Conservation (phyloP, 2,888 invertebrate species). For the Aspidiotus rigidus region DNA sequence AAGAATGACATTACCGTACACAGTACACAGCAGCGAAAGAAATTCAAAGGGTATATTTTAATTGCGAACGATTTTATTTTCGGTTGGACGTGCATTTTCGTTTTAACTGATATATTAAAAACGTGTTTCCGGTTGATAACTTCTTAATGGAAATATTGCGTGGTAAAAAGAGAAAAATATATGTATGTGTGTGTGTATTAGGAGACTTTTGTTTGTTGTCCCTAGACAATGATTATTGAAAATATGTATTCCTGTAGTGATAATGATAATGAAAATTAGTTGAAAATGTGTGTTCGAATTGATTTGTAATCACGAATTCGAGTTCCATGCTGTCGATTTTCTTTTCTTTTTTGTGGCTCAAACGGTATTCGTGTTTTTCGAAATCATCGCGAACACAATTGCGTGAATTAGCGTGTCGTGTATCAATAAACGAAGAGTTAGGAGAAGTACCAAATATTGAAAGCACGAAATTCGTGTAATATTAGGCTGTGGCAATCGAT, state of each 20-base stretch:
- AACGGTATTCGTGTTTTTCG: neutral
- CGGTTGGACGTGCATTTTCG: constrained; percentile 7
- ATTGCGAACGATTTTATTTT: constrained; percentile 10
- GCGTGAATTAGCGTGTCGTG: neutral
- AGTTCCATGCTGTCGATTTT: neutral
- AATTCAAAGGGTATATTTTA: constrained; percentile 14
- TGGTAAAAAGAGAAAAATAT: neutral
- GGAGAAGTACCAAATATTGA: neutral
- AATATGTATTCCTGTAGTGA: neutral
- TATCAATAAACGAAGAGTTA: neutral
- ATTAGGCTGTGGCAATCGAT: neutral
- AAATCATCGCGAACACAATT: neutral
- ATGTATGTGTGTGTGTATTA: neutral
- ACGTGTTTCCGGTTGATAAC: constrained; percentile 18
- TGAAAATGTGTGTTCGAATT: neutral
- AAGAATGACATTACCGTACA: constrained; percentile 7
- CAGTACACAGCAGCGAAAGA: neutral
- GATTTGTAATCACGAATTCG: constrained; percentile 9
- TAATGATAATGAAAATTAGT: neutral
- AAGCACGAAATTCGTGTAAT: neutral
- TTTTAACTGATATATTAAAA: constrained; percentile 9
- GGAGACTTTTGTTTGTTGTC: neutral
- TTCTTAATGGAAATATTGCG: constrained; percentile 18
- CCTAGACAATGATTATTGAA: too few species aligned
- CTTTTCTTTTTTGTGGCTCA: neutral